phyloP scores from a whole-genome alignment of 2,113 vertebrate genomes.

The zebrafish (Danio rerio) region DNA sequence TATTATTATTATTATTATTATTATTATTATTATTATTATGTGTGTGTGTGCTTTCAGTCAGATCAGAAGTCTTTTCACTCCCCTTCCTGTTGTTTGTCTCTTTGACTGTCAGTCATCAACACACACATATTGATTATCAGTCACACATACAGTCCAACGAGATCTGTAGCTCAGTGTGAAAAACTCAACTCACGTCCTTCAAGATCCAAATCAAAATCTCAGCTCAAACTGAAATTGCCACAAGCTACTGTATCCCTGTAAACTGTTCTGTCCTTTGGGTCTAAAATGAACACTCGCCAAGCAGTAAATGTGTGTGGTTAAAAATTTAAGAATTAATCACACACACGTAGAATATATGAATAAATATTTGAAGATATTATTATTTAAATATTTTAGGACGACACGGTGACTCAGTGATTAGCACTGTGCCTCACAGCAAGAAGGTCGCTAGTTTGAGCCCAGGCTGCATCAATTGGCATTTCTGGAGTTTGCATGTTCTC shows the following conservation, averaged over 20 bases:
- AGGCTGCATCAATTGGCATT: too few species aligned
- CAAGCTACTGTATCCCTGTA: neutral
- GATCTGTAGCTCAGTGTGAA: neutral
- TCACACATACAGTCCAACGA: neutral
- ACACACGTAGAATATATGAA: neutral
- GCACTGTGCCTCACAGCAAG: too few species aligned
- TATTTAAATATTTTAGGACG: too few species aligned
- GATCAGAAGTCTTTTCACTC: neutral
- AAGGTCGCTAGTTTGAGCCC: too few species aligned
- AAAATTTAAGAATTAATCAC: neutral
- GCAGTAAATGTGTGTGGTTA: neutral
- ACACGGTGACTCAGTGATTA: too few species aligned
- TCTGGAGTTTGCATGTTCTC: too few species aligned
- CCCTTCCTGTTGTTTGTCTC: constrained; percentile 33
- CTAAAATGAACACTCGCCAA: neutral
- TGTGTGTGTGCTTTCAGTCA: too few species aligned
- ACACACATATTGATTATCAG: constrained; percentile 10
- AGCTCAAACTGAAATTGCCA: neutral
- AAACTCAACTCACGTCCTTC: neutral
- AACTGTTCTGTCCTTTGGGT: neutral
- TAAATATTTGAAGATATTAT: too few species aligned
- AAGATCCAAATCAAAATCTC: neutral
- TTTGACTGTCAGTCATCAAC: neutral
- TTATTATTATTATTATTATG: too few species aligned
- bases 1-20: too few species aligned